phyloP scores from a whole-genome alignment of 1,140 invertebrate species.

The Caenorhabditis elegans region WBcel235 BX284603.4:10868001-10868500 shows the following conservation, averaged over 20 bases:
- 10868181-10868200: constrained; percentile 36
- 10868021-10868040: not conserved
- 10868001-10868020: not conserved
- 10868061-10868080: constrained; percentile 36
- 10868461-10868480: constrained; percentile 24
- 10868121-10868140: constrained; percentile 42
- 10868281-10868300: constrained; percentile 30
- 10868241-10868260: not conserved
- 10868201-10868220: constrained; percentile 41
- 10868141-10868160: constrained; percentile 39
- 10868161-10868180: constrained; percentile 43
- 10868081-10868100: constrained; percentile 49
- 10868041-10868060: not conserved
- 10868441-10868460: not conserved
- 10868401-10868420: constrained; percentile 4
- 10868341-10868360: constrained; percentile 9
- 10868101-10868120: constrained; percentile 47
- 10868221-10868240: constrained; percentile 36
- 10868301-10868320: not conserved
- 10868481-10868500: constrained; percentile 20
- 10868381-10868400: not conserved
- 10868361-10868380: constrained; percentile 25
- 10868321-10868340: not conserved
- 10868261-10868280: constrained; percentile 12
- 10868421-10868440: not conserved